Base-by-base conservation (phyloP, 1,140 invertebrate genomes). In the Asobara japonica region DNA sequence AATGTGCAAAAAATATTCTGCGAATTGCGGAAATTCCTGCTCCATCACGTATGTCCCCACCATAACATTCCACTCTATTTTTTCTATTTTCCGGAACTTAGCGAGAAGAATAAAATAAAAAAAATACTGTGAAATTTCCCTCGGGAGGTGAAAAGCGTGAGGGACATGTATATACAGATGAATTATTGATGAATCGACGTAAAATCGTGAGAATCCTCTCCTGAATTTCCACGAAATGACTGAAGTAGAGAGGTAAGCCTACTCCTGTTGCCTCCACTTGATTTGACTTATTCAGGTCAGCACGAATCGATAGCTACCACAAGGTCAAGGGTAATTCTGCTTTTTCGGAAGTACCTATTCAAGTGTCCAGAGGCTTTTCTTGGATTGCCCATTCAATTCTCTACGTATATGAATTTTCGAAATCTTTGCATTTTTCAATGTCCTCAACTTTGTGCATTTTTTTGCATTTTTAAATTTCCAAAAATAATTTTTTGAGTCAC, bases 121-220 rank as follows among this genome's bases (percentile, higher is more conserved):
- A 16, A n/a, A 51, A 51, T 18, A 51, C 45, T 16, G n/a, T 51
- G 45, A 51, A 51, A 51, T 51, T 51, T 51, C 45, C 45, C 45
- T 3, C 7, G 45, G 18, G 45, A 20, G 2, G n/a, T 18, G 45
- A 6, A 20, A 8, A 16, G 45, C 6, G 16, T 51, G 45, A 51
- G 8, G 11, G 45, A 16, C 6, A 18, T 13, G 20, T 51, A 51
- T 51, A 51, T 51, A 18, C 20, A 51, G 45, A 51, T 16, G 45
- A 51, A 51, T 51, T 51, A 51, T 51, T 51, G 45, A 51, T 51
- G 45, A 51, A 51, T 16, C n/a, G 3, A 3, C n/a, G n/a, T n/a
- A 51, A 51, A 18, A 2, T 16, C 6, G 11, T 20, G 45, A 7
- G 45, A 18, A 18, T 20, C 3, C n/a, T 51, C 20, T 11, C 6